Evolutionary conservation across 2,888 invertebrate genomes (phyloP).

Genomic region (Rapana venosa): DNA sequence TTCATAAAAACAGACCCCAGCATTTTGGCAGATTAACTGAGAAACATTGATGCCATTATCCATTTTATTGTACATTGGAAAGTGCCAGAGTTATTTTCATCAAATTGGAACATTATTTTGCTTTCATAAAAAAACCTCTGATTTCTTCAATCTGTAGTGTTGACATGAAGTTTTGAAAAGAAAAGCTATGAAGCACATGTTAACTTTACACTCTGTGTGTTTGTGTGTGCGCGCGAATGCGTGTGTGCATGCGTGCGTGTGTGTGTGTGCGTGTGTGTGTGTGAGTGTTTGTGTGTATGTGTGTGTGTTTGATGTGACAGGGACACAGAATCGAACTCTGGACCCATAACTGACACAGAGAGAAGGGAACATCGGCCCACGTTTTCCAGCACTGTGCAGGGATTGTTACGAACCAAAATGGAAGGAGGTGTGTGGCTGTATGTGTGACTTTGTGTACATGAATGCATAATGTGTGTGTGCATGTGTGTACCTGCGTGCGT

Average conservation of each 20-base stretch:
- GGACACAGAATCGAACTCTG: constrained; percentile 63
- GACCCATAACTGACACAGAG: constrained; percentile 53
- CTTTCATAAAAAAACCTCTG: too few relatives aligned
- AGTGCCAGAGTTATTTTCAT: too few relatives aligned
- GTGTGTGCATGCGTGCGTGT: background rate
- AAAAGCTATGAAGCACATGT: too few relatives aligned
- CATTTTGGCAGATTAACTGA: too few relatives aligned
- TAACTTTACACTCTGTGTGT: too few relatives aligned
- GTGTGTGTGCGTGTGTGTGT: background rate
- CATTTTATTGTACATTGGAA: too few relatives aligned
- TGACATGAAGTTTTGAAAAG: too few relatives aligned
- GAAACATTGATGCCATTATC: too few relatives aligned
- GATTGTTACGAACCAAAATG: constrained; percentile 77
- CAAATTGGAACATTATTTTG: too few relatives aligned
- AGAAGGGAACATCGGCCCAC: constrained; percentile 73
- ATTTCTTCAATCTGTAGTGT: too few relatives aligned
- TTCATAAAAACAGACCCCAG: too few relatives aligned
- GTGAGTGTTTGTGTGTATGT: background rate
- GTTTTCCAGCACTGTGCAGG: constrained; percentile 76
- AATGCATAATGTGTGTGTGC: background rate
- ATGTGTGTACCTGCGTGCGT: background rate
- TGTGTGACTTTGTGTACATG: background rate
- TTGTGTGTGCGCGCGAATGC: too few relatives aligned
- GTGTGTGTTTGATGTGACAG: constrained; percentile 39
- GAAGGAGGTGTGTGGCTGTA: constrained; percentile 73